A percentile compares a stretch with the other conserved stretches of the same genome.
phyloP scores from a whole-genome alignment of 2,888 invertebrate species.

The Pristionchus entomophagus region DNA sequence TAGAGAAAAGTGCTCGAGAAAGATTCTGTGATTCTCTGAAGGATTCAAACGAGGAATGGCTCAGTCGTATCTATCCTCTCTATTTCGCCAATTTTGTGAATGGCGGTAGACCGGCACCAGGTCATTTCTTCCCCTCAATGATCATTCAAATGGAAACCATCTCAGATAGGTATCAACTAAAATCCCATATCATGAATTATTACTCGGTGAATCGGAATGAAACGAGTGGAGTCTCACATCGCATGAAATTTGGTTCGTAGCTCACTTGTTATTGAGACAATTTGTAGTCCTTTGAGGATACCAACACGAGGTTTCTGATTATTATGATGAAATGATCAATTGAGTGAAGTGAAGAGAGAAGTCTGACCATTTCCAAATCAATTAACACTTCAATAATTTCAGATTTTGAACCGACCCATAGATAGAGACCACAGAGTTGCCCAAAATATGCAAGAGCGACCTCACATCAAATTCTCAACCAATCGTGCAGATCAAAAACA shows the following conservation, averaged over 20 bases:
- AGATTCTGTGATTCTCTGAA: background rate
- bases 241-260: background rate
- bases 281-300: background rate
- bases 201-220: too few relatives aligned
- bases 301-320: background rate
- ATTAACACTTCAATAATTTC: too few relatives aligned
- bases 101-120: constrained; percentile 18
- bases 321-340: background rate
- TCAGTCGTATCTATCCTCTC: constrained; percentile 10
- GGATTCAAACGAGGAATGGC: constrained; percentile 32
- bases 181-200: background rate
- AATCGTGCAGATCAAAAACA: too few relatives aligned
- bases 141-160: background rate
- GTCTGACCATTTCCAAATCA: background rate
- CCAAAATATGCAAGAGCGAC: too few relatives aligned
- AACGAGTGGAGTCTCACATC: too few relatives aligned
- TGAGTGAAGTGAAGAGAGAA: background rate
- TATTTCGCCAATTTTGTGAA: constrained; percentile 45
- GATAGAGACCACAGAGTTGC: too few relatives aligned
- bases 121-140: background rate
- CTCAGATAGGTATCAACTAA: background rate
- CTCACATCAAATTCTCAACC: too few relatives aligned
- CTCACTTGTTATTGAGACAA: background rate
- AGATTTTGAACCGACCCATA: background rate
- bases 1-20: background rate